Evolutionary conservation across 2,113 vertebrate species (phyloP), one percentile per base, ranked within the genome.

Genomic region (Hippoglossus stenolepis): DNA sequence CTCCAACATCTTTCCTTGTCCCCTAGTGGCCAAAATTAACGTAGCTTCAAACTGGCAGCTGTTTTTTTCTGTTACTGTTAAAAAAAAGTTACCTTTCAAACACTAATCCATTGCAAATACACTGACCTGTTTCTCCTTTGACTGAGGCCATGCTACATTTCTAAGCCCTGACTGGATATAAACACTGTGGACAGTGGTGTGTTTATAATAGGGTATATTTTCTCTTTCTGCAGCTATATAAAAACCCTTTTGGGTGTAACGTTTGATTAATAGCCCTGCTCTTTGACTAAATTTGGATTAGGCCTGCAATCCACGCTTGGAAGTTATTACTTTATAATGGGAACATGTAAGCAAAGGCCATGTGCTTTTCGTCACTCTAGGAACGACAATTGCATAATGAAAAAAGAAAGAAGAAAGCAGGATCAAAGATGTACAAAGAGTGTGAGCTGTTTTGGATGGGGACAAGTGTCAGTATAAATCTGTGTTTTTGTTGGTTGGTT

Each of bases 341-440:
- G 87, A 90, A 92, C 81, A 86, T 87, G 79, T 93, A 88, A 90
- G 87, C 90, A 92, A 83, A 75, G 81, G 88, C 84, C 86, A 87
- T 89, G 82, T 93, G 89, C 84, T 89, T 89, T 84, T 68, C 68
- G 56, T 91, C 90, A 86, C 60, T 64, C 6, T 12, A 17, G 51
- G 62, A 77, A 77, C 0, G 60, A 77, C 80, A 77, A 45, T 31
- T 71, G 53, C 57, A 51, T 61, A 24, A 63, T 70, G 57, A 72
- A 54, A 35, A 15, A 66, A 66, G 76, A 18, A 51, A 49, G 2
- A 51, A 73, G 31, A 31, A 68, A 62, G 59, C 3, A 24, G 14
- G 69, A 71, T 75, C 28, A 70, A 65, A 83, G 59, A 31, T 23
- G 53, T 35, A 38, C 13, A 49, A 35, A 18, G 6, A 31, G 31